Conservation (phyloP, 2,888 invertebrate species). For the Xestia sexstrigata region DNA sequence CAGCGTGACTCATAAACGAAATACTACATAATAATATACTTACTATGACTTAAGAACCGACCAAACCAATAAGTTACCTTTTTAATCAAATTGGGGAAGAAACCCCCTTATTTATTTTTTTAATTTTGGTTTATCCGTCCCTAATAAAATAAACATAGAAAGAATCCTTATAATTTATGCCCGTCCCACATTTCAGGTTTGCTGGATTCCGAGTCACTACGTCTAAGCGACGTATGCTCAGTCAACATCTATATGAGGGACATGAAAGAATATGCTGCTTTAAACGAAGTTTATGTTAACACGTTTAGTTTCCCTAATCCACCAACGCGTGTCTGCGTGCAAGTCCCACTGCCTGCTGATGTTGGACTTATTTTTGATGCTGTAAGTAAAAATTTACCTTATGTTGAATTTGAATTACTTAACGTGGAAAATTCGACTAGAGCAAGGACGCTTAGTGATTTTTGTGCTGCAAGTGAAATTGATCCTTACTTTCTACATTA, state of each 20-base stretch:
- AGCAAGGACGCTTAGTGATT: neutral
- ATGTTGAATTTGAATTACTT: neutral
- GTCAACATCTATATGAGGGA: slow-evolving; percentile 96
- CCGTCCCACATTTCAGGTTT: slow-evolving; percentile 83
- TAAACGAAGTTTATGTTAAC: slow-evolving; percentile 95
- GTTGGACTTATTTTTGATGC: slow-evolving; percentile 95
- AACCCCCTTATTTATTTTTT: neutral
- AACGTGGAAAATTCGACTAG: neutral
- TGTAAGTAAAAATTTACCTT: slow-evolving; percentile 80
- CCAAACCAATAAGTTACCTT: neutral
- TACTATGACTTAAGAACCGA: neutral
- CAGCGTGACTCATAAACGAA: neutral
- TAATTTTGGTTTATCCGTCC: neutral
- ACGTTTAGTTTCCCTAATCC: slow-evolving; percentile 95
- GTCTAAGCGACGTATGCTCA: slow-evolving; percentile 93
- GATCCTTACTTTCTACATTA: neutral
- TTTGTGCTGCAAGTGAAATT: neutral
- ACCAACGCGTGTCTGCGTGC: slow-evolving; percentile 96
- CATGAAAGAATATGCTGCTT: slow-evolving; percentile 94
- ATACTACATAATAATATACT: neutral
- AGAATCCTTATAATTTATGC: slow-evolving; percentile 35
- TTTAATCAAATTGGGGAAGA: neutral
- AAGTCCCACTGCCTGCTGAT: slow-evolving; percentile 93
- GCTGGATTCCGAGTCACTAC: slow-evolving; percentile 87
- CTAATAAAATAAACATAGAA: neutral